Evolutionary conservation across 1,140 invertebrate genomes (phyloP), one percentile per base, ranked within the genome.

Genomic region (Drosophila suzukii): DNA sequence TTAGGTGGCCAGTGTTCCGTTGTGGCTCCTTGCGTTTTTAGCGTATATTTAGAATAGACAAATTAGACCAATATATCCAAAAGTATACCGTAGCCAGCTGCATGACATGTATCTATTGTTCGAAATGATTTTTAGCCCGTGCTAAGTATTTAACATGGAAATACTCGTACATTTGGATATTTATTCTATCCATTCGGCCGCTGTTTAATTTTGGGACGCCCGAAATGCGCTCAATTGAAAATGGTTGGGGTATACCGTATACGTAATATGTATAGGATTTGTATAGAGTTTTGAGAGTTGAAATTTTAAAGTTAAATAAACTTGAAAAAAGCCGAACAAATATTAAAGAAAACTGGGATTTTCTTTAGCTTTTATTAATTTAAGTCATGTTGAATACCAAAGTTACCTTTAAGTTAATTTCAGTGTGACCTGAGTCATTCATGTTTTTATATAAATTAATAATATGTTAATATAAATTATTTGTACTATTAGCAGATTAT

Each of bases 61-160:
- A 89, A 86, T 86, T 88, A 83, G 44, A 80, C 68, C 43, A 61
- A 77, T 41, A 74, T 75, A 57, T 38, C 55, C 36, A 60, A 70
- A 66, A 66, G 68, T 38, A 75, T 47, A 66, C 43, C 39, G 32
- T 38, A 54, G 57, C 61, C 82, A 85, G 82, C 78, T 85, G 81
- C 81, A 66, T 62, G 77, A 47, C 77, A 84, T 84, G 85, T 85
- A 58, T 81, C 78, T 85, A 85, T 85, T 85, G 81, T 84, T 65
- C 34, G 61, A 41, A 66, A 59, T 39, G 54, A 60, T 74, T 81
- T 72, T 76, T 41, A 73, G 68, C 59, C 70, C 46, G 72, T 75
- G 70, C 75, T 75, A 63, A 70, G 65, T 70, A 77, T 81, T 80
- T 73, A 80, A 75, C 81, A 73, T 70, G 58, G 55, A 59, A 80